Conservation (phyloP, 2,888 invertebrate species). For the Dexiosoma caninum region DNA sequence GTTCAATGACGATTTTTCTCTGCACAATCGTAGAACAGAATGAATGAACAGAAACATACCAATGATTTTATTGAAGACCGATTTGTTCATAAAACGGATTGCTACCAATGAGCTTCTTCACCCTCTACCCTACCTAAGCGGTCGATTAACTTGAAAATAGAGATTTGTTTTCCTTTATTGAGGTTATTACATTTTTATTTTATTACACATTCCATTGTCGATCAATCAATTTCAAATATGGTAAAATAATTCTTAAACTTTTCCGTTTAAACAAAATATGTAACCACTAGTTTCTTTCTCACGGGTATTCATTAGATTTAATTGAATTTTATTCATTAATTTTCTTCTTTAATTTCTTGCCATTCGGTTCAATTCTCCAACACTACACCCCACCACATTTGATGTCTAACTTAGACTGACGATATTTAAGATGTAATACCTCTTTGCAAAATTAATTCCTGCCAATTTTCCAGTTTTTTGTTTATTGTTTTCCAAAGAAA, state of each 20-base stretch:
- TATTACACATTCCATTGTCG: too few species aligned
- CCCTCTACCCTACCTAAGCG: too few species aligned
- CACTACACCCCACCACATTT: slow-evolving; percentile 9
- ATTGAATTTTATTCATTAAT: slow-evolving; percentile 27
- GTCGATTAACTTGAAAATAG: too few species aligned
- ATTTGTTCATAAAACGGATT: too few species aligned
- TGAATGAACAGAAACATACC: too few species aligned
- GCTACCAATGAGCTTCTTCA: too few species aligned
- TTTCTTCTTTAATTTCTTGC: not conserved
- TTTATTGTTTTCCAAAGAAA: not conserved
- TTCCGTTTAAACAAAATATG: not conserved
- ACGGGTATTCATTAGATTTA: slow-evolving; percentile 1
- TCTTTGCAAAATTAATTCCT: not conserved
- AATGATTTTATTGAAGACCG: too few species aligned
- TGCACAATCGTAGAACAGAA: too few species aligned
- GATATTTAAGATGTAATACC: not conserved
- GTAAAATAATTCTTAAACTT: not conserved
- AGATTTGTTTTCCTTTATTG: too few species aligned
- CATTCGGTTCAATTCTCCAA: not conserved
- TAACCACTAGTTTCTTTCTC: not conserved
- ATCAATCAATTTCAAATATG: too few species aligned
- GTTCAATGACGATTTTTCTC: too few species aligned
- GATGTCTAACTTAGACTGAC: not conserved
- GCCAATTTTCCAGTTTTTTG: not conserved
- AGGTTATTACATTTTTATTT: too few species aligned